Conservation (phyloP, 2,888 invertebrate genomes). For the Pyrochroa serraticornis region DNA sequence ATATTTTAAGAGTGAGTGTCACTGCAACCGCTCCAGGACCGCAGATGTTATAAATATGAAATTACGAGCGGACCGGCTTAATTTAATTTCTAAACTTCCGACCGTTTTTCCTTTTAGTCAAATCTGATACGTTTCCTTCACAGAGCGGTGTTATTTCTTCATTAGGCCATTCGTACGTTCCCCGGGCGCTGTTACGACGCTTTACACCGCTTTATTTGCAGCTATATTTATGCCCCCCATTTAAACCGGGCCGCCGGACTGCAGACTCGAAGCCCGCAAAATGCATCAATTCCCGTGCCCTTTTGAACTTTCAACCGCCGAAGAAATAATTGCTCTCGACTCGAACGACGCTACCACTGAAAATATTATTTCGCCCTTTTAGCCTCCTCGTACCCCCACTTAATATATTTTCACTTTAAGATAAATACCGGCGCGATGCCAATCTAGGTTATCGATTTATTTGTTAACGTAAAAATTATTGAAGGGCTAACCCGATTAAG, state of each 20-base stretch:
- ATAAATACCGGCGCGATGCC: too few species aligned
- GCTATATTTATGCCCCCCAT: constrained; percentile 9
- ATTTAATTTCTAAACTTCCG: constrained; percentile 47
- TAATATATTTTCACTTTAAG: too few species aligned
- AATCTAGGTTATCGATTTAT: too few species aligned
- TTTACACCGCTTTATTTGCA: constrained; percentile 13
- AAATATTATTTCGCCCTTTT: too few species aligned
- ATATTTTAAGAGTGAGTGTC: constrained; percentile 41
- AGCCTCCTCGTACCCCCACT: too few species aligned
- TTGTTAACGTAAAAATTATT: too few species aligned
- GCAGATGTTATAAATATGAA: constrained; percentile 49
- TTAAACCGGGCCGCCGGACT: constrained; percentile 14
- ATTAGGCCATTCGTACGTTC: constrained; percentile 41
- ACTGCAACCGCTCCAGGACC: constrained; percentile 39
- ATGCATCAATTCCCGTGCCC: too few species aligned
- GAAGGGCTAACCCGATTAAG: too few species aligned
- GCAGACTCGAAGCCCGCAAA: too few species aligned
- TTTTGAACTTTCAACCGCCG: too few species aligned
- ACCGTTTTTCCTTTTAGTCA: constrained; percentile 42
- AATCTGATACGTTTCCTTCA: constrained; percentile 45
- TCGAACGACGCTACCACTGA: too few species aligned
- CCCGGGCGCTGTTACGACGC: constrained; percentile 8
- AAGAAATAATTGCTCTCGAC: too few species aligned
- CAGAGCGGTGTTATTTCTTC: constrained; percentile 46
- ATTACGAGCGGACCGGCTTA: constrained; percentile 44